Base-by-base conservation (phyloP, 2,888 invertebrate species). In the Mythimna vitellina region DNA sequence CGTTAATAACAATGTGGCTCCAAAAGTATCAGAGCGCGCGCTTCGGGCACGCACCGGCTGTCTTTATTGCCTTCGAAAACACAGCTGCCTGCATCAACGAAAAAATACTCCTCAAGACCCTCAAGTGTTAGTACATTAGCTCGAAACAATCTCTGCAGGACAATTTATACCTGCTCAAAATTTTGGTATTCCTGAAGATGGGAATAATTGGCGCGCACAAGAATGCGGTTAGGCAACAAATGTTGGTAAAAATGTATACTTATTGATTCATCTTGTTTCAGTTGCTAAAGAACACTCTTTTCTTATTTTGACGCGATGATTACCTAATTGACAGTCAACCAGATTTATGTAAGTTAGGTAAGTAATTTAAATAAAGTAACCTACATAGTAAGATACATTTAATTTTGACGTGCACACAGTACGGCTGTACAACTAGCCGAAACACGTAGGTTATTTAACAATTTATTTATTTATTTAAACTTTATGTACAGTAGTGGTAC, bases 1-100 rank as follows among this genome's bases (percentile, higher is more conserved):
- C 91, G 77, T 86, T 92, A 92, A 91, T 93, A 92, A 93, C 92
- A 93, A 92, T 92, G 91, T 92, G 89, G 82, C 83, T 89, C 89
- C 89, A 87, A 92, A 92, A 88, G 88, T 89, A 87, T 87, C 83
- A 81, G 86, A 88, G 90, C 83, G 83, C 82, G 87, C 87, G 86
- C 90, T 85, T 87, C 88, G 85, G 88, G 83, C 87, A 80, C 81
- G 85, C 89, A 88, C 86, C 87, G 70, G 66, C 81, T 78, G 84
- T 82, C 92, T 90, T 90, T 89, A 89, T 87, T 89, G 83, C 89
- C 84, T 89, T 90, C 83, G 86, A 90, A 87, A 87, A 84, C 69
- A 88, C 93, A 93, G 89, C 93, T 93, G 93, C 89, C 72, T 74
- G 60, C 25, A 65, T 9, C 70, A 64, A 58, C 58, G 22, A 82